These are phyloP conservation scores for Drosophila pullipes DNA, from an alignment of 2,888 invertebrate species.

Conservation along the genomic window DNA sequence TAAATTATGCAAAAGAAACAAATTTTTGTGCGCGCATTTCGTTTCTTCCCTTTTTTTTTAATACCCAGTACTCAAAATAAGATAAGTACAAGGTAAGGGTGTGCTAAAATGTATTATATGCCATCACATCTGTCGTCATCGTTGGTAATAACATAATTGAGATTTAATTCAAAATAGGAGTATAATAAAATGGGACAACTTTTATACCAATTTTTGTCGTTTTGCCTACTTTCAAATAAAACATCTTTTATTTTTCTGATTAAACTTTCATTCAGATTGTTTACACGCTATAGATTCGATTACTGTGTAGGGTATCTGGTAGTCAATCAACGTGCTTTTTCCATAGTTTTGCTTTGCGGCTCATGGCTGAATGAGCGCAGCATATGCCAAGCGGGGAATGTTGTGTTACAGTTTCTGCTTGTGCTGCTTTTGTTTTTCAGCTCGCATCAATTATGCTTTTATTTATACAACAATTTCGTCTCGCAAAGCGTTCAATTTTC, in stretches of 20 bases:
- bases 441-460: constrained; percentile 79
- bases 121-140: not conserved
- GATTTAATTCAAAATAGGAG: not conserved
- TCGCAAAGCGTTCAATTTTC: constrained; percentile 78
- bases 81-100: constrained; percentile 10
- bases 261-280: not conserved
- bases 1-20: constrained; percentile 78
- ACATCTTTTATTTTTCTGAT: not conserved
- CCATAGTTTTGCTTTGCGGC: constrained; percentile 56
- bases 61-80: constrained; percentile 27
- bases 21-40: constrained; percentile 52
- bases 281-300: not conserved
- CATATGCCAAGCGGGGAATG: constrained; percentile 70
- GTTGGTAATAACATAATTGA: not conserved
- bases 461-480: constrained; percentile 78
- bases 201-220: accelerated
- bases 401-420: constrained; percentile 48
- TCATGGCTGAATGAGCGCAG: constrained; percentile 77
- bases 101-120: not conserved
- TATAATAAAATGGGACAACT: not conserved
- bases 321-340: constrained; percentile 14
- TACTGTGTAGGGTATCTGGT: constrained; percentile 14
- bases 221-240: not conserved
- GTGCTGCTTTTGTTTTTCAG: constrained; percentile 42
- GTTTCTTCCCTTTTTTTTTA: constrained; percentile 20